Evolutionary conservation across 2,797 vertebrate species (phyloP).

Genomic region (Oryzias dopingdopingensis): DNA sequence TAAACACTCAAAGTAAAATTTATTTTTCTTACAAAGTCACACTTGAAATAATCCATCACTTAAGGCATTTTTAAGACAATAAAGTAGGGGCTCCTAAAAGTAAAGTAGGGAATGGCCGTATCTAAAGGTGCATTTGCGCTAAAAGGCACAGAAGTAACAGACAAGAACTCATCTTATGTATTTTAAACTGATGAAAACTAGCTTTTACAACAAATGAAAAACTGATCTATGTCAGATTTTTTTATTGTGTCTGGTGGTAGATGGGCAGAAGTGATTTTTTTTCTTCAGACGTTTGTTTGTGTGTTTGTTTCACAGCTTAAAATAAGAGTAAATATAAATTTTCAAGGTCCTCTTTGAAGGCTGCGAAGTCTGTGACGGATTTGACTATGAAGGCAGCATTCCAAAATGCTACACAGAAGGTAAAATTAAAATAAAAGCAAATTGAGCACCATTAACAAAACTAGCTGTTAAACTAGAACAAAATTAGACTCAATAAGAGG

Average conservation of each 20-base stretch:
- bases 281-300: too few species aligned
- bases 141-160: too few species aligned
- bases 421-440: constrained; percentile 40
- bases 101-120: too few species aligned
- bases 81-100: neutral
- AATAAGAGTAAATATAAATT: neutral
- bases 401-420: constrained; percentile 21
- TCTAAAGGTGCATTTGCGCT: too few species aligned
- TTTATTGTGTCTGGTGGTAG: too few species aligned
- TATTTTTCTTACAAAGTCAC: constrained; percentile 37
- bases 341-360: constrained; percentile 17
- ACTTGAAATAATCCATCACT: constrained; percentile 52
- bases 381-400: constrained; percentile 27
- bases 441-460: constrained; percentile 38
- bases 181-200: too few species aligned
- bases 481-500: neutral
- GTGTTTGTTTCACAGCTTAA: too few species aligned
- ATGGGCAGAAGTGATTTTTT: too few species aligned
- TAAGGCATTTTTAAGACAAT: constrained; percentile 53
- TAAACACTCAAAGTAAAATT: constrained; percentile 36
- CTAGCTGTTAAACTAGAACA: constrained; percentile 33
- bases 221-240: too few species aligned
- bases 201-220: too few species aligned
- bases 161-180: too few species aligned
- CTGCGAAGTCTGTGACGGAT: constrained; percentile 15